These are phyloP conservation scores for Drosophila imparisetae DNA, from an alignment of 2,888 invertebrate genomes.

Conservation along the genomic window DNA sequence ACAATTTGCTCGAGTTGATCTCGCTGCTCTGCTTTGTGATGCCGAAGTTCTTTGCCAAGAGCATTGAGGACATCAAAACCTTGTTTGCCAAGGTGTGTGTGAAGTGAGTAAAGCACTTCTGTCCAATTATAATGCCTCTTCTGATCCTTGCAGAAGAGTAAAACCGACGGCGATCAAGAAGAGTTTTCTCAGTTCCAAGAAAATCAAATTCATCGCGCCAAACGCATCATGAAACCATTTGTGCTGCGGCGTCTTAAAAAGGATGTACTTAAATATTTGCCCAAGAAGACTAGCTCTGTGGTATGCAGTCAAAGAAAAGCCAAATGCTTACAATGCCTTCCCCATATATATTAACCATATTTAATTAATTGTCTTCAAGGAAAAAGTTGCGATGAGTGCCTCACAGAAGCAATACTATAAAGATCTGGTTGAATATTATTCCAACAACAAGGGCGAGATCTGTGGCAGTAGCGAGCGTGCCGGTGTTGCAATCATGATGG, in stretches of 20 bases:
- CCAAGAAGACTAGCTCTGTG: slow-evolving; percentile 91
- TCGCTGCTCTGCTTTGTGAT: slow-evolving; percentile 97
- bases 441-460: slow-evolving; percentile 87
- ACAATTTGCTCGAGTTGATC: slow-evolving; percentile 97
- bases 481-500: slow-evolving; percentile 94
- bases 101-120: background rate
- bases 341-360: background rate
- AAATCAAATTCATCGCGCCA: slow-evolving; percentile 95
- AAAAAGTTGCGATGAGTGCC: slow-evolving; percentile 88
- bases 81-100: slow-evolving; percentile 90
- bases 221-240: slow-evolving; percentile 98
- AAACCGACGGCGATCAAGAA: slow-evolving; percentile 86
- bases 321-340: background rate
- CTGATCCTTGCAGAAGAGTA: slow-evolving; percentile 84
- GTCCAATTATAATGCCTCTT: background rate
- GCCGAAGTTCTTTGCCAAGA: slow-evolving; percentile 96
- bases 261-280: slow-evolving; percentile 94
- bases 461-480: slow-evolving; percentile 87
- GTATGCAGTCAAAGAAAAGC: slow-evolving; percentile 80
- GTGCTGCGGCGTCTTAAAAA: slow-evolving; percentile 94
- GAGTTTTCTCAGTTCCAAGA: slow-evolving; percentile 92
- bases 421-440: slow-evolving; percentile 89
- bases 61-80: slow-evolving; percentile 93
- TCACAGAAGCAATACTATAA: slow-evolving; percentile 91
- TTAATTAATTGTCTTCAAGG: slow-evolving; percentile 49